Evolutionary conservation across 2,113 vertebrate genomes (phyloP), one percentile per base, ranked within the genome.

Genomic region (Daphoenositta chrysoptera): DNA sequence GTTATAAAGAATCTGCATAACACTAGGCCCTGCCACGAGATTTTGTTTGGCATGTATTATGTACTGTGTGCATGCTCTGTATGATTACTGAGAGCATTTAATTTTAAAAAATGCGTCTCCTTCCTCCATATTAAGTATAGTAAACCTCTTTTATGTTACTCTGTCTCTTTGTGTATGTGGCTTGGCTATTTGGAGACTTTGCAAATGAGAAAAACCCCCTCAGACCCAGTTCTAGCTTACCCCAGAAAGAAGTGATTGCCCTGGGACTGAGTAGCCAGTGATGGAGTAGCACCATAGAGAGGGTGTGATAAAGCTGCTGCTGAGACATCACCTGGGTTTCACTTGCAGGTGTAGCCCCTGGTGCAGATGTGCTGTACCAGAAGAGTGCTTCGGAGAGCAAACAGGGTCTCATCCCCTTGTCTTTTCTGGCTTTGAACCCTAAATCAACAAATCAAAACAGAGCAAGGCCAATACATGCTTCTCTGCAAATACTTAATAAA

Each of bases 401-500:
- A 83, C 2, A 8, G 28, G 13, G 35, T 58, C 13, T 22, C 57
- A 70, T 72, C 30, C 53, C 18, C 8, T 80, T 51, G 11, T 37
- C 16, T 90, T 68, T 85, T 72, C 64, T 4, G 14, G 42, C 53
- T 87, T 91, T 69, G 86, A 91, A 50, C 44, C 40, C 70, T 45
- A 58, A 71, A 90, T 86, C 47, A 68, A 28, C 27, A 94, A 78
- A 90, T 83, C n/a, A 83, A 93, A 91, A 88, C 66, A 65, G 13
- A 84, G 47, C 13, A 66, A 50, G 79, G 61, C 57, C 23, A 33
- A 26, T 35, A 42, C 48, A 48, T 8, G 47, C 19, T 72, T 83
- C 40, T 89, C 44, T 95, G 54, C 60, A 85, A 93, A 95, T 89
- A 26, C 47, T 95, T 82, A 40, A 57, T 93, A 68, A 89, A 94